Evolutionary conservation across 2,113 vertebrate species (phyloP), one percentile per base, ranked within the genome.

Genomic region (Blennius ocellaris): DNA sequence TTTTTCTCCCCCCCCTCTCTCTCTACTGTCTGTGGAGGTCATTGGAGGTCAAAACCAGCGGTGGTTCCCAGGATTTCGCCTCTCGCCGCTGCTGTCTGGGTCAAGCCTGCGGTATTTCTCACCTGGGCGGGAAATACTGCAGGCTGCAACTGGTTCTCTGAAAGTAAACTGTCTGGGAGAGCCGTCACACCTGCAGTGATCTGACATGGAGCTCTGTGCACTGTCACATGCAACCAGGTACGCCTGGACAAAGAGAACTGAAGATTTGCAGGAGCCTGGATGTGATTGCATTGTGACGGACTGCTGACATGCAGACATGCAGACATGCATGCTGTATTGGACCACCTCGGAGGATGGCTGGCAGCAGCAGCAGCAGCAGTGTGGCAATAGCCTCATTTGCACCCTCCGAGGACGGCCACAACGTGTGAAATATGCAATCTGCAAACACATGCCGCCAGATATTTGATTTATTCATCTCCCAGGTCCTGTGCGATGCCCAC

Each of bases 51-150:
- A 8, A 57, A 63, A 21, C 49, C 48, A 14, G 69, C 6, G 0
- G 55, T 8, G 45, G 36, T 11, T 73, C 76, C 66, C 49, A 53
- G 16, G 50, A 64, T 49, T 54, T 68, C 66, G 74, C 74, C 63
- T 30, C 3, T 44, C 17, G 57, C 16, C 57, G 68, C 71, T 75
- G 60, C 73, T 69, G 9, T 53, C 65, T 63, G 30, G 53, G 49
- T 62, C 64, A 43, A 43, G 8, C 52, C 39, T 70, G 69, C 56
- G 50, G 80, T 61, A 72, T 80, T 80, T 81, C 63, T 41, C 76
- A 82, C 63, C 47, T 1, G 2, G 17, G 15, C 37, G 69, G 48
- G 78, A 72, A 80, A 82, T 78, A 75, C 82, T 80, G 63, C 62
- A 80, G 55, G 37, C 30, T 71, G 43, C 51, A 63, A 60, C 59